These are phyloP conservation scores for Poicephalus gulielmi DNA, from an alignment of 2,113 vertebrate species.

Conservation along the genomic window DNA sequence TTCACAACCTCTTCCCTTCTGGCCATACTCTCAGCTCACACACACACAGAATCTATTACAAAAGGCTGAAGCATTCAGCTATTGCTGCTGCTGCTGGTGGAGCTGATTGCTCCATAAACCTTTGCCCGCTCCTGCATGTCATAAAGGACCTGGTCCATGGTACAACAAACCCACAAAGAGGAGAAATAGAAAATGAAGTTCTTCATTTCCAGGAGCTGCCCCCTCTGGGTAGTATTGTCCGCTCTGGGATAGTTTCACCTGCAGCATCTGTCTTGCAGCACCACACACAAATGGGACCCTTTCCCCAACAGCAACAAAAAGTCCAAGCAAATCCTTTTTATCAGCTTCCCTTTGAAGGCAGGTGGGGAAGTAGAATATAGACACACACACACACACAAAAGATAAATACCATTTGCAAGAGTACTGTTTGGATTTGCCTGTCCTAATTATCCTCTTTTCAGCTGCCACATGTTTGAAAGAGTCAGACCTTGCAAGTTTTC, in stretches of 20 bases:
- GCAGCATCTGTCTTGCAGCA: not conserved
- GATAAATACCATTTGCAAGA: constrained; percentile 29
- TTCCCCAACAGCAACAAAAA: constrained; percentile 31
- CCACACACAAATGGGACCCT: not conserved
- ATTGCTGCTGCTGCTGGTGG: not conserved
- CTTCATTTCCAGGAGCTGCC: not conserved
- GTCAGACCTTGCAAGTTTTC: not conserved
- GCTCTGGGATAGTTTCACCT: not conserved
- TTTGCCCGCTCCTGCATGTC: not conserved
- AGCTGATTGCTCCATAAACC: constrained; percentile 10
- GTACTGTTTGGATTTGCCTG: not conserved
- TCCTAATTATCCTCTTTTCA: constrained; percentile 6
- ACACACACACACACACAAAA: not conserved
- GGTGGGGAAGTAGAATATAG: constrained; percentile 27
- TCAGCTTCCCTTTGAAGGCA: constrained; percentile 35
- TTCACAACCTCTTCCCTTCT: not conserved
- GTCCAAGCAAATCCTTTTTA: constrained; percentile 48
- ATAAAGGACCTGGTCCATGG: not conserved
- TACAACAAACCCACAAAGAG: not conserved
- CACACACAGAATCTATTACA: not conserved
- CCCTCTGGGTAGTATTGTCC: not conserved
- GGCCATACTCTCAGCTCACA: not conserved
- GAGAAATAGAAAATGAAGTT: not conserved
- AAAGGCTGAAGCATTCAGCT: not conserved
- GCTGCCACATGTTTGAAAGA: not conserved